phyloP scores from a whole-genome alignment of 1,140 invertebrate genomes.

The Pseudomyrmex cubaensis region DNA sequence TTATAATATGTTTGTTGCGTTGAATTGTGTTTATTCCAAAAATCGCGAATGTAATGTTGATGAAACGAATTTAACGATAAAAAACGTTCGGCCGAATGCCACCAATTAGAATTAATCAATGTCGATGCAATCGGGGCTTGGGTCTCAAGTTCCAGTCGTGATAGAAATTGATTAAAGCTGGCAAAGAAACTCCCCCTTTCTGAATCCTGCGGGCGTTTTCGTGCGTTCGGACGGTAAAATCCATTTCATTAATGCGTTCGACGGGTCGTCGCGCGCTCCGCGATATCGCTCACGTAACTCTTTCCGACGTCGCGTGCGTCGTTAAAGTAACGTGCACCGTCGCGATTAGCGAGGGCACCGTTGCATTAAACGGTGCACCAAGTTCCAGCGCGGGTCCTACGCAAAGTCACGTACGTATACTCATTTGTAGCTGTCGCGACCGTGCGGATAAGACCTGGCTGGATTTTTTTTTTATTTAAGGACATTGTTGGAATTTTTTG shows the following conservation, averaged over 20 bases:
- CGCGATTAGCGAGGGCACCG: constrained; percentile 55
- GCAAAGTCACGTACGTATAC: constrained; percentile 40
- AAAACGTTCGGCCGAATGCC: neutral
- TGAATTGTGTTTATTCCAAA: neutral
- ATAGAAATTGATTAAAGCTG: constrained; percentile 38
- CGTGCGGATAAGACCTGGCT: constrained; percentile 26
- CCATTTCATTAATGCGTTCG: constrained; percentile 56
- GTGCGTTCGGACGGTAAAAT: constrained; percentile 36
- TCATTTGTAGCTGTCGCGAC: constrained; percentile 54
- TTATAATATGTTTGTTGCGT: neutral
- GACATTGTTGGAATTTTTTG: constrained; percentile 43
- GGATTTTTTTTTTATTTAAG: constrained; percentile 16
- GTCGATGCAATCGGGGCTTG: neutral
- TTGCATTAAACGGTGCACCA: constrained; percentile 49
- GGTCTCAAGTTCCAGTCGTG: neutral
- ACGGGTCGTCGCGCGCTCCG: constrained; percentile 43
- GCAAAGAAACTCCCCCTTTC: neutral
- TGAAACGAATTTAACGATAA: neutral
- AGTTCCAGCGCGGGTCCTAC: constrained; percentile 40
- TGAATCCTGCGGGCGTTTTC: constrained; percentile 16
- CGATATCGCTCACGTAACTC: constrained; percentile 54
- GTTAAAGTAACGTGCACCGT: constrained; percentile 50
- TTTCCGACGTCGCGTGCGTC: constrained; percentile 45
- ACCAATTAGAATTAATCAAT: neutral
- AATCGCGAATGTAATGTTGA: no score